Conservation (phyloP, 2,888 invertebrate species). For the Rhingia campestris region DNA sequence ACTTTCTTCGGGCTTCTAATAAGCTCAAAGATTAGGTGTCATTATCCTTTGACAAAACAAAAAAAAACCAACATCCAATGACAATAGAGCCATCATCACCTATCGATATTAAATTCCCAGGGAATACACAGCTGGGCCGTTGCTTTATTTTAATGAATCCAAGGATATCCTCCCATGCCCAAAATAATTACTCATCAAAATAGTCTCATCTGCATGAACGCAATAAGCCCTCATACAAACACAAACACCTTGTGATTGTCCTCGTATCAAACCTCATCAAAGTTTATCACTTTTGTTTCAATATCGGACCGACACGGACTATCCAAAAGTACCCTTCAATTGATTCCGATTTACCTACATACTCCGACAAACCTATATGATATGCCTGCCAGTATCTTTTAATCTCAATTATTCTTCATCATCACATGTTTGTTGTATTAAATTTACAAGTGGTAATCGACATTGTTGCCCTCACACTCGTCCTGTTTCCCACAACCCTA, state of each 20-base stretch:
- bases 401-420: slow-evolving; percentile 65
- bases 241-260: slow-evolving; percentile 13
- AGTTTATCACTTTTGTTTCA: slow-evolving; percentile 56
- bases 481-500: slow-evolving; percentile 23
- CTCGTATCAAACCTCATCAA: slow-evolving; percentile 59
- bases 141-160: not conserved
- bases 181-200: slow-evolving; percentile 60
- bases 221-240: slow-evolving; percentile 14
- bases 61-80: too few species aligned
- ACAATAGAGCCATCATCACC: too few species aligned
- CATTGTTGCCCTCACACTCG: slow-evolving; percentile 56
- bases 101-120: too few species aligned
- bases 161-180: not conserved
- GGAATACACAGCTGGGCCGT: too few species aligned
- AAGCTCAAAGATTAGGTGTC: too few species aligned
- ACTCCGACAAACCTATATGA: not conserved
- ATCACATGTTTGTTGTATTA: slow-evolving; percentile 66
- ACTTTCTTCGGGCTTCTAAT: too few species aligned
- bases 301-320: not conserved
- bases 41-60: too few species aligned
- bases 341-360: slow-evolving; percentile 3
- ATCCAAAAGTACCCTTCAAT: slow-evolving; percentile 16
- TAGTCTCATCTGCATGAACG: slow-evolving; percentile 47
- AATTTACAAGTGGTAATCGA: slow-evolving; percentile 71
- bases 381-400: slow-evolving; percentile 47